Conservation (phyloP, 2,888 invertebrate species). For the Drosophila cyrtoloma region DNA sequence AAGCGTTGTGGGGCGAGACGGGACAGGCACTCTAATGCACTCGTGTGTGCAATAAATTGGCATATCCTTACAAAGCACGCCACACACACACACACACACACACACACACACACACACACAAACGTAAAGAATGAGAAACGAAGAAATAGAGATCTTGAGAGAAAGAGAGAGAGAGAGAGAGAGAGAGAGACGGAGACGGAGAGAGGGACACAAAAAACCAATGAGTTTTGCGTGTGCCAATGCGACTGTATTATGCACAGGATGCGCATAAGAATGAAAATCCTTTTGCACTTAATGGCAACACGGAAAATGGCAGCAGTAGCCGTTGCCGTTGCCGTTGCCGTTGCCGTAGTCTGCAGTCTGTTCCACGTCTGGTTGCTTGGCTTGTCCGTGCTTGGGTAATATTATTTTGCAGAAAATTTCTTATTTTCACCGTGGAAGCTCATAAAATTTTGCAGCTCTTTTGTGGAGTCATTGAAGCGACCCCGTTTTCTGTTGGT, state of each 20-base stretch:
- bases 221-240: slow-evolving; percentile 78
- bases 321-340: neutral
- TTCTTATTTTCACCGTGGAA: slow-evolving; percentile 72
- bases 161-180: neutral
- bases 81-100: slow-evolving; percentile 30
- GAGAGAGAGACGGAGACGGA: neutral
- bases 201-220: slow-evolving; percentile 34
- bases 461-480: slow-evolving; percentile 72
- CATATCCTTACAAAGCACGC: slow-evolving; percentile 71
- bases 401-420: slow-evolving; percentile 75
- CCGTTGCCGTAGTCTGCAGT: slow-evolving; percentile 11
- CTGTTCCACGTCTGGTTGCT: slow-evolving; percentile 20
- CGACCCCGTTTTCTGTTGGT: slow-evolving; percentile 36
- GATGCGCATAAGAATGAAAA: slow-evolving; percentile 82
- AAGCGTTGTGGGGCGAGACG: slow-evolving; percentile 18
- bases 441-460: slow-evolving; percentile 75
- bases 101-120: neutral
- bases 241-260: slow-evolving; percentile 79
- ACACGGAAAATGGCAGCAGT: slow-evolving; percentile 52
- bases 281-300: slow-evolving; percentile 82
- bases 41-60: slow-evolving; percentile 82
- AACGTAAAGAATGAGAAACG: neutral
- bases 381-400: slow-evolving; percentile 26
- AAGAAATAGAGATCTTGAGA: slow-evolving; percentile 15
- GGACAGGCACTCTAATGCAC: slow-evolving; percentile 75